A percentile compares a stretch with the other conserved stretches of the same genome.
Conservation (phyloP, 2,797 vertebrate species). For the Lophotriccus pileatus region DNA sequence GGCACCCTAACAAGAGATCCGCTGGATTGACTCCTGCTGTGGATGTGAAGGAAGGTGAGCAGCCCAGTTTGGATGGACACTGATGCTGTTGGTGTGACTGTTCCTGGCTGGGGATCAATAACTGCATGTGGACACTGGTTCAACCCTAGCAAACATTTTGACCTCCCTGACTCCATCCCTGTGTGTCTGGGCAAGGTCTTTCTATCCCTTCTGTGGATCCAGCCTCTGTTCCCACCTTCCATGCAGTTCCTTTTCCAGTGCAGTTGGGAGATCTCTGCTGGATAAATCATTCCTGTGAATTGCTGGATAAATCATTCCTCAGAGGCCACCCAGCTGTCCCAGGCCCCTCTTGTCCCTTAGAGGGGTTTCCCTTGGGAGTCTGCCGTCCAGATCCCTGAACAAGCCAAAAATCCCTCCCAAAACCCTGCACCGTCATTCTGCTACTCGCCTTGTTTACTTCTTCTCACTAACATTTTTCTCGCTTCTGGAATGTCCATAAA, state of each 20-base stretch:
- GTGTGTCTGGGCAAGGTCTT: not conserved
- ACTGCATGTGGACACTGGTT: not conserved
- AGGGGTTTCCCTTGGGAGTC: not conserved
- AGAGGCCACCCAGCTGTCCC: not conserved
- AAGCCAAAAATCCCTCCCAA: not conserved
- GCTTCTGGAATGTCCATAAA: not conserved
- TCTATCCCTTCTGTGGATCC: not conserved
- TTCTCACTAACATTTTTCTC: not conserved
- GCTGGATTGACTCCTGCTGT: not conserved
- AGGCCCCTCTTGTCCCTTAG: not conserved
- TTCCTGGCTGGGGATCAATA: not conserved
- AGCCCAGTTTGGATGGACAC: not conserved
- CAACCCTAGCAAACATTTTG: not conserved
- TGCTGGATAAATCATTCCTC: too few species aligned
- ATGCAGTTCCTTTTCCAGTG: not conserved
- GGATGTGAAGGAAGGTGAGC: constrained; percentile 69
- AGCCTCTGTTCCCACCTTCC: not conserved
- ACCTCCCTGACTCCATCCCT: not conserved
- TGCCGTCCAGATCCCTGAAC: not conserved
- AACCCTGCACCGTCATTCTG: not conserved
- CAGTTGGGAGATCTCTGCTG: rapidly evolving
- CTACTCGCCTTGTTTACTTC: not conserved
- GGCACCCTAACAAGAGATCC: constrained; percentile 15
- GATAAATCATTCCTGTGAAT: not conserved
- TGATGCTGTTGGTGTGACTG: not conserved